Percentiles rank a stretch among this genome's conserved stretches.
phyloP scores from a whole-genome alignment of 2,888 invertebrate genomes.

The Esperia sulphurella region DNA sequence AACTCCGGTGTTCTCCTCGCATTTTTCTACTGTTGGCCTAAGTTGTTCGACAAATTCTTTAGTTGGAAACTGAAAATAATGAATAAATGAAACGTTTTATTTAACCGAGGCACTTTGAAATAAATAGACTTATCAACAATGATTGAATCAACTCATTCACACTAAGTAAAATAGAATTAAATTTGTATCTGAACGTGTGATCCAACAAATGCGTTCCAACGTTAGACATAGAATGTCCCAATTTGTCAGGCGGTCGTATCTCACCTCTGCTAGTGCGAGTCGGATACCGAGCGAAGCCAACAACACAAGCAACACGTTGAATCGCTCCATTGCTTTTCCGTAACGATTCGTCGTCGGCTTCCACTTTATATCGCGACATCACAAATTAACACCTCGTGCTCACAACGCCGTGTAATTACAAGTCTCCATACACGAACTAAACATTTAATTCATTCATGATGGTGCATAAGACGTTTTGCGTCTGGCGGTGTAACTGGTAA shows the following conservation, averaged over 20 bases:
- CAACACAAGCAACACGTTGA: conserved; percentile 26
- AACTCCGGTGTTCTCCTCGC: conserved; percentile 27
- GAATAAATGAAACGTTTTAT: no score
- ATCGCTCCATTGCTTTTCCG: conserved; percentile 24
- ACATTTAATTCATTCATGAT: conserved; percentile 26
- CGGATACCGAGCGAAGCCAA: conserved; percentile 12
- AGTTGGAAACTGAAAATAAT: conserved; percentile 24
- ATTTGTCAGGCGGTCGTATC: conserved; percentile 2
- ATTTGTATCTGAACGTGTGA: neutral
- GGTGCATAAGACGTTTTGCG: conserved; percentile 11
- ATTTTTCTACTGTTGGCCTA: conserved; percentile 26
- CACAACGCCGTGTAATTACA: conserved; percentile 33
- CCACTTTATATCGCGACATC: conserved; percentile 13
- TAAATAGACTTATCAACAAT: no score
- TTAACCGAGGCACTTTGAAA: no score
- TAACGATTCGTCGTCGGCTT: conserved; percentile 24
- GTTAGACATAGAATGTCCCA: neutral
- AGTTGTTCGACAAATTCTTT: conserved; percentile 27
- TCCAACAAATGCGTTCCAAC: no score
- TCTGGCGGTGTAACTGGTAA: conserved; percentile 8
- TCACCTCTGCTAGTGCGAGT: conserved; percentile 23
- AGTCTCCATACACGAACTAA: conserved; percentile 31
- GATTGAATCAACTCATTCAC: no score
- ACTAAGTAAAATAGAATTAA: no score
- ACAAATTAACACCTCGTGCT: conserved; percentile 19